phyloP scores from a whole-genome alignment of 2,113 vertebrate species.

The Emberiza fucata region DNA sequence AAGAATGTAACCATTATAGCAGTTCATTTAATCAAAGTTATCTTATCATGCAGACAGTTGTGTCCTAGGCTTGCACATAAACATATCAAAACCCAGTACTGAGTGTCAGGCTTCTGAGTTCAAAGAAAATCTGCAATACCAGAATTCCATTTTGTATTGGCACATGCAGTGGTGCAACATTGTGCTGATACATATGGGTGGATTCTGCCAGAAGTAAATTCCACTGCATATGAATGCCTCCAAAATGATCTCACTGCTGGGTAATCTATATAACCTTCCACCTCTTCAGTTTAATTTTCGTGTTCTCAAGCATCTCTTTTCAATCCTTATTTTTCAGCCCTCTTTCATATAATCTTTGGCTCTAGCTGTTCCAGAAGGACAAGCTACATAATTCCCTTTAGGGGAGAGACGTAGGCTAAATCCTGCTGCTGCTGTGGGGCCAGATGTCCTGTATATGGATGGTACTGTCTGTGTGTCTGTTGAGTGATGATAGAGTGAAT shows the following conservation, averaged over 20 bases:
- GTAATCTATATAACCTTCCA: neutral
- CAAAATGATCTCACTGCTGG: neutral
- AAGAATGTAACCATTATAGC: neutral
- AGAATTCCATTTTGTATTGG: neutral
- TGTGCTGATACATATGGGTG: neutral
- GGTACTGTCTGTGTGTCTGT: neutral
- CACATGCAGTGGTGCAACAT: neutral
- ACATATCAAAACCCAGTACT: neutral
- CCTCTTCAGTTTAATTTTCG: neutral
- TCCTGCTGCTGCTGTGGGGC: neutral
- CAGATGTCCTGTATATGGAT: neutral
- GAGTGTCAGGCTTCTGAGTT: neutral
- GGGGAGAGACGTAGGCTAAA: neutral
- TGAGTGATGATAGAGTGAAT: neutral
- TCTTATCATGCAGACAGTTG: neutral
- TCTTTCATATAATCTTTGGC: neutral
- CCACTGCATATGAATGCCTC: neutral
- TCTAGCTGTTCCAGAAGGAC: neutral
- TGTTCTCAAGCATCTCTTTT: neutral
- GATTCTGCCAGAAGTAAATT: constrained; percentile 8
- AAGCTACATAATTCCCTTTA: neutral
- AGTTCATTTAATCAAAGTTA: neutral
- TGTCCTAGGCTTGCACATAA: neutral
- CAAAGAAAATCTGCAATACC: neutral
- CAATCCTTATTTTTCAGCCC: neutral